phyloP scores from a whole-genome alignment of 2,797 vertebrate species.

The Catamblyrhynchus diadema region DNA sequence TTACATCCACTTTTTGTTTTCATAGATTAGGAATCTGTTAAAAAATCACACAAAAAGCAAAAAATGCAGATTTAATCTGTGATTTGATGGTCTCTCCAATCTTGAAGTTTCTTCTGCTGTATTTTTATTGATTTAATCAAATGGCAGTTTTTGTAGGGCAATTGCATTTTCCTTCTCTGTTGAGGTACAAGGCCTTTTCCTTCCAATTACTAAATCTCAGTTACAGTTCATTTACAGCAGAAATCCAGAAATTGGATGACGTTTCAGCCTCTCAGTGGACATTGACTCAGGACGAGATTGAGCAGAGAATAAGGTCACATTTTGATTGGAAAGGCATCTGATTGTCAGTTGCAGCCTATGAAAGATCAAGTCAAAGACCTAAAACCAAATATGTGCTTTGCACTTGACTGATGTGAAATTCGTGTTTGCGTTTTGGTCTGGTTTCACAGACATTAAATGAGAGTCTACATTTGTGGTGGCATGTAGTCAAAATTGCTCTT shows the following conservation, averaged over 20 bases:
- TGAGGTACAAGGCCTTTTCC: neutral
- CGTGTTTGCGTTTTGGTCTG: neutral
- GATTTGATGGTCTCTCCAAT: neutral
- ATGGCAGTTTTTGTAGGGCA: neutral
- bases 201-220: neutral
- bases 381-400: neutral
- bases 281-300: neutral
- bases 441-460: neutral
- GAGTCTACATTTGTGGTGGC: slow-evolving; percentile 1
- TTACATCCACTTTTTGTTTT: neutral
- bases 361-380: neutral
- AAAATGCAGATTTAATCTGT: neutral
- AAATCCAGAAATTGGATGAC: neutral
- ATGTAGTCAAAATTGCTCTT: neutral
- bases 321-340: neutral
- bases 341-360: neutral
- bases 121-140: neutral
- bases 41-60: neutral
- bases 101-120: neutral
- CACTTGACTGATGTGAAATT: neutral
- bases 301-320: neutral
- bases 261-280: neutral
- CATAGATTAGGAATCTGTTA: neutral
- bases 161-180: neutral
- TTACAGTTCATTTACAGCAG: neutral